phyloP scores from a whole-genome alignment of 2,888 invertebrate species.

The Euproctis similis region DNA sequence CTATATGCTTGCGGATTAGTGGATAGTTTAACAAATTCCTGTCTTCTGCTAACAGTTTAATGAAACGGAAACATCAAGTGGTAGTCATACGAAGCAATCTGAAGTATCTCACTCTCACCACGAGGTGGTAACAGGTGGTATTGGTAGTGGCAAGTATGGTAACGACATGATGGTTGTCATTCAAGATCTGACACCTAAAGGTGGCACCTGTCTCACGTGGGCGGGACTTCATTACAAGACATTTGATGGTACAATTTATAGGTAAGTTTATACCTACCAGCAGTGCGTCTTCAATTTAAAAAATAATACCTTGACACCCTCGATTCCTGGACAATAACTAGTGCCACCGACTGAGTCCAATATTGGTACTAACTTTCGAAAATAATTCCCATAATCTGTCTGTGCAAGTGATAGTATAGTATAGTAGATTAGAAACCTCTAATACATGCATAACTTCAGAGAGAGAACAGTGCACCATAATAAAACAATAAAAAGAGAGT shows the following conservation, averaged over 20 bases:
- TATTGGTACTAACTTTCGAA: too few species aligned
- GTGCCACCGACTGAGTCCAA: too few species aligned
- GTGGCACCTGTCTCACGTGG: constrained; percentile 87
- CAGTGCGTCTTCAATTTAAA: too few species aligned
- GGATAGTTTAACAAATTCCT: too few species aligned
- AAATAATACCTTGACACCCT: too few species aligned
- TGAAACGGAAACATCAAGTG: constrained; percentile 9
- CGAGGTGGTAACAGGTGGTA: constrained; percentile 2
- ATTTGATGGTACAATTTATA: constrained; percentile 87
- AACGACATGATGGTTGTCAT: constrained; percentile 35
- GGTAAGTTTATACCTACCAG: constrained; percentile 66
- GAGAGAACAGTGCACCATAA: too few species aligned
- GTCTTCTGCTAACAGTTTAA: constrained; percentile 14
- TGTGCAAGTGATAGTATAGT: too few species aligned
- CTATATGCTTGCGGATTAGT: background rate
- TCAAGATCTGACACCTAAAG: constrained; percentile 69
- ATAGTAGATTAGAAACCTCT: too few species aligned
- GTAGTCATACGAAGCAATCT: constrained; percentile 9
- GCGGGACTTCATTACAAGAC: constrained; percentile 88
- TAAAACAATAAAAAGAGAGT: too few species aligned
- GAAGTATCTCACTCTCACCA: background rate
- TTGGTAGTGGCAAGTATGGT: constrained; percentile 2
- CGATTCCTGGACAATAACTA: too few species aligned
- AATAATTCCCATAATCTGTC: too few species aligned
- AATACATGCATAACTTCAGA: too few species aligned